Base-by-base conservation (phyloP, 2,888 invertebrate genomes). In the Odontomyia ornata region DNA sequence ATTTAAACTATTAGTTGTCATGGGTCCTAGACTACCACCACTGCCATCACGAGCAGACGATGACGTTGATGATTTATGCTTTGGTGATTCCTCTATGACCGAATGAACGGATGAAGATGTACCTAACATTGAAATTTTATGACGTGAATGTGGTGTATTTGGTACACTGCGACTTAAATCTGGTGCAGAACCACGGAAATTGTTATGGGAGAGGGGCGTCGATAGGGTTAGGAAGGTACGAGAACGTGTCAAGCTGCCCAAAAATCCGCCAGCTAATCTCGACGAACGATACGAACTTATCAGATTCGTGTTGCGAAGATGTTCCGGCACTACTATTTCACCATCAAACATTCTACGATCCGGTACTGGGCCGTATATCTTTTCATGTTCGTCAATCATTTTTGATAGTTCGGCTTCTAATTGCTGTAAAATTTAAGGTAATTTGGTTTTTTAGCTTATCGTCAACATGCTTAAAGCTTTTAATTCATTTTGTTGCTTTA, bases 181-280 rank as follows among this genome's bases (percentile, higher is more conserved):
- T 36, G 87, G 86, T 18, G 84, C 85, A 1, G 87, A 87, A 75
- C 86, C 84, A 27, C 83, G 84, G 78, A 85, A 85, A 80, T 84
- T 84, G 15, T 81, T 79, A 57, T 80, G 79, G 64, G 76, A 76
- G 21, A 73, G 52, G 0, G 86, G 82, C 0, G 85, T 83, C 0
- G 87, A 81, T 47, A 87, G 79, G 78, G 89, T 88, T 0, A 91
- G 83, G 36, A 89, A 88, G 0, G 90, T 91, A 18, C 90, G 86
- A 0, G 91, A 90, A 0, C 90, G 84, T 0, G 89, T 88, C 60
- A 91, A 81, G 3, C 88, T 88, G 11, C 89, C 89, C 9, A 90
- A 88, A 81, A 91, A 89, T 11, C 84, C 84, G 73, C 86, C 84
- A 65, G 79, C 77, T 43, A 76, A 36, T 43, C 84, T 83, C 3